Evolutionary conservation across 2,113 vertebrate genomes (phyloP), one percentile per base, ranked within the genome.

Genomic region (Rhipidura dahli): DNA sequence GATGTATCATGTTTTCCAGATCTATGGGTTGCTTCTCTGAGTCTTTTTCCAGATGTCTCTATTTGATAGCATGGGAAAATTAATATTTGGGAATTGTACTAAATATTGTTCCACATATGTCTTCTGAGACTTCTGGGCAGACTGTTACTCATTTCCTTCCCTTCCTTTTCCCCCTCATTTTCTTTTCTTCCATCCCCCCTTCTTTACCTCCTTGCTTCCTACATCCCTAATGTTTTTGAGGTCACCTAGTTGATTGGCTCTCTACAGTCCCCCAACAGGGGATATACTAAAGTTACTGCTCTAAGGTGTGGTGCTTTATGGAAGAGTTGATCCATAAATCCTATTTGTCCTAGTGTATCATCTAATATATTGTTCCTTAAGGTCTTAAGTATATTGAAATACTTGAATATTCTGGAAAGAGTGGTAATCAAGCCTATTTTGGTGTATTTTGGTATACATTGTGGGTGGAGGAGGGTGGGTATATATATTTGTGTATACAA

Each of bases 401-500:
- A 64, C 14, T 57, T 78, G 11, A 82, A 27, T 75, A 66, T 64
- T 86, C 71, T 76, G 47, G 28, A 66, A 76, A 33, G 13, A 42
- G 17, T 71, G 35, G 22, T 66, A 76, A 57, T 68, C 65, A 83
- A 86, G 20, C 35, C 69, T 63, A 3, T 17, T n/a, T n/a, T n/a
- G n/a, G 20, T 40, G 22, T 76, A 42, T 64, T 81, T 80, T 76
- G 9, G 8, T 50, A 10, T 31, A 33, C 14, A 2, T 17, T 65
- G 11, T 8, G 15, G 7, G 1, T 15, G 26, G n/a, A 30, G 6
- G 4, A 1, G 6, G 1, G 2, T 19, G 3, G 80, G 5, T 63
- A 26, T 63, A 4, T 91, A 8, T 39, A 39, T 39, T 9, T 39
- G 2, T 19, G 3, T 83, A 4, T 63, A 26, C 57, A 4, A 88